These are phyloP conservation scores for Malachius bipustulatus DNA, from an alignment of 2,888 invertebrate genomes.

Conservation along the genomic window DNA sequence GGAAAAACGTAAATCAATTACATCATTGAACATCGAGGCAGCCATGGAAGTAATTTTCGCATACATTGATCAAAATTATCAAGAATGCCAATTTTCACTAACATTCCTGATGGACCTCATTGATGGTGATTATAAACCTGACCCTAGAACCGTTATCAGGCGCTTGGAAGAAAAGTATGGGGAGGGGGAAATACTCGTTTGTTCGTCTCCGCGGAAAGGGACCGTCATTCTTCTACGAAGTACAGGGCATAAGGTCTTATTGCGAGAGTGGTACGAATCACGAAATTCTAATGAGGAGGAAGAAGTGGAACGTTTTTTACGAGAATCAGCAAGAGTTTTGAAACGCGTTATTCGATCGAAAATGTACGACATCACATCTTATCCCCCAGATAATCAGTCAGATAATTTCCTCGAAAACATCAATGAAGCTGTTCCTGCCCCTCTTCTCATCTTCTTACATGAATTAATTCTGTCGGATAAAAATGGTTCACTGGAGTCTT, in stretches of 20 bases:
- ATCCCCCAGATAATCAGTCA: constrained; percentile 1
- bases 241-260: no score
- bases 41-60: constrained; percentile 2
- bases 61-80: not conserved
- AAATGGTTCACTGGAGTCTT: constrained; percentile 3
- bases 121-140: not conserved
- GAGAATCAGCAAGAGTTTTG: no score
- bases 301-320: no score
- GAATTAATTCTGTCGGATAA: not conserved
- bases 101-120: not conserved
- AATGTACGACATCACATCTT: not conserved
- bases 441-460: not conserved
- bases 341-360: no score
- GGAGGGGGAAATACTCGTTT: not conserved
- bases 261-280: no score
- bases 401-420: constrained; percentile 4
- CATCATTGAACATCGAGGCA: no score
- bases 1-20: no score
- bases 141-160: not conserved
- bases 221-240: not conserved
- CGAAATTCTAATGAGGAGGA: no score
- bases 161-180: constrained; percentile 1
- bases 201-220: not conserved
- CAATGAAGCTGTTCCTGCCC: not conserved
- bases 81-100: constrained; percentile 4